phyloP scores from a whole-genome alignment of 2,113 vertebrate genomes.

The Spea bombifrons region DNA sequence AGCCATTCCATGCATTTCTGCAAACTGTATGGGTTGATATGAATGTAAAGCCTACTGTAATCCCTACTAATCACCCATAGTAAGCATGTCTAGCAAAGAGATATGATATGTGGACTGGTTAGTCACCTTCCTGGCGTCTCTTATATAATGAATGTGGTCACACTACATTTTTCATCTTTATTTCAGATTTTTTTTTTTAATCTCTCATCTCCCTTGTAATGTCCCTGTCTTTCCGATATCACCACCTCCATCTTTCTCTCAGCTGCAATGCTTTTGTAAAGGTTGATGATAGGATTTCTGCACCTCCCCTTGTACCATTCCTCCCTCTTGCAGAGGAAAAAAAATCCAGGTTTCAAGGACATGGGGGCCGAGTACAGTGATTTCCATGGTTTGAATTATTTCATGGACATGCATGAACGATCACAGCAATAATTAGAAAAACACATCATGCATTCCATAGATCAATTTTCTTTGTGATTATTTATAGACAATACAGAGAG shows the following conservation, averaged over 20 bases:
- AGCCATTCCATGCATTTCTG: conserved; percentile 15
- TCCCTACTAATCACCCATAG: neutral
- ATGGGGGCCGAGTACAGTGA: conserved; percentile 21
- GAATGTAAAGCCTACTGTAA: neutral
- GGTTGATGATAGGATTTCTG: conserved; percentile 36
- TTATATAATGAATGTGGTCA: conserved; percentile 18
- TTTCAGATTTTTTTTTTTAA: neutral
- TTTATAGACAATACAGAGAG: neutral
- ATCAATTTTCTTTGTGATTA: neutral
- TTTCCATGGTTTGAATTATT: conserved; percentile 15
- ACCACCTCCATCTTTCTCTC: conserved; percentile 19
- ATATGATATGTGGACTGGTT: neutral
- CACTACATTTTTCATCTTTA: neutral
- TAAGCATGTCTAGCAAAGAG: neutral
- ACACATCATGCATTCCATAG: neutral
- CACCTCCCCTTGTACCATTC: conserved; percentile 44
- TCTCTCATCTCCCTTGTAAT: neutral
- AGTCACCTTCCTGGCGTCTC: no score
- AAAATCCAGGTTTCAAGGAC: conserved; percentile 46
- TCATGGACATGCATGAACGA: neutral
- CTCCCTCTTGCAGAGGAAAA: conserved; percentile 32
- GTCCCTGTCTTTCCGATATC: neutral
- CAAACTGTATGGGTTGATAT: neutral
- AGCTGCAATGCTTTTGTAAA: conserved; percentile 28
- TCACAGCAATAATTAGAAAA: neutral